Evolutionary conservation across 2,888 invertebrate species (phyloP), one percentile per base, ranked within the genome.

Genomic region (Aquatica leii): DNA sequence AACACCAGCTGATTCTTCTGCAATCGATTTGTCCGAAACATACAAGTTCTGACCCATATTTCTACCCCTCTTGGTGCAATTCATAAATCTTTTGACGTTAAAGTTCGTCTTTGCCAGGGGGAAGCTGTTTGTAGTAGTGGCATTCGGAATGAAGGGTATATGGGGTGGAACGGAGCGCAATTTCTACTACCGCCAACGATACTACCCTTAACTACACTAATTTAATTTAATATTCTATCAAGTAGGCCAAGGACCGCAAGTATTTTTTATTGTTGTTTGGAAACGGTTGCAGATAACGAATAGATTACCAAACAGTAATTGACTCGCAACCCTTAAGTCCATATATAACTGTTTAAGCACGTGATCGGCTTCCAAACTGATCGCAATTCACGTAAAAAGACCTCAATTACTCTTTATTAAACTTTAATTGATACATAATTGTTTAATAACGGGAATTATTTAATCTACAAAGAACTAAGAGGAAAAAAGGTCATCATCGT

Each of bases 1-100:
- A 15, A 50, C 40, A 43, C 46, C 17, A 61, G 53, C 62, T 56
- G 58, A 48, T 58, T 46, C 17, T 48, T 20, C 40, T 6, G 9
- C 31, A 35, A 62, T 62, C 62, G 62, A 62, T 62, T 55, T 20
- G 51, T 34, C 24, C 24, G 6, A 24, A 24, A 31, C 15, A 17
- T 3, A 5, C 56, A 18, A 61, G 40, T 57, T 57, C 21, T 63
- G 63, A 63, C 63, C 63, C 24, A 63, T 43, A 63, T 63, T 21
- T 51, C 54, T 35, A 59, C 63, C 63, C 55, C 31, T 48, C 15
- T 2, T 35, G 24, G 4, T 24, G 24, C 40, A 46, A 43, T 57
- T 62, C 57, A 62, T 62, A 62, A 62, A 62, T 62, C 62, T 62
- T 17, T 34, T 31, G 24, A 6, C 24, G 24, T 24, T 24, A 24